A percentile compares a stretch with the other conserved stretches of the same genome.
phyloP scores from a whole-genome alignment of 2,797 vertebrate species.

The Pseudopleuronectes americanus region DNA sequence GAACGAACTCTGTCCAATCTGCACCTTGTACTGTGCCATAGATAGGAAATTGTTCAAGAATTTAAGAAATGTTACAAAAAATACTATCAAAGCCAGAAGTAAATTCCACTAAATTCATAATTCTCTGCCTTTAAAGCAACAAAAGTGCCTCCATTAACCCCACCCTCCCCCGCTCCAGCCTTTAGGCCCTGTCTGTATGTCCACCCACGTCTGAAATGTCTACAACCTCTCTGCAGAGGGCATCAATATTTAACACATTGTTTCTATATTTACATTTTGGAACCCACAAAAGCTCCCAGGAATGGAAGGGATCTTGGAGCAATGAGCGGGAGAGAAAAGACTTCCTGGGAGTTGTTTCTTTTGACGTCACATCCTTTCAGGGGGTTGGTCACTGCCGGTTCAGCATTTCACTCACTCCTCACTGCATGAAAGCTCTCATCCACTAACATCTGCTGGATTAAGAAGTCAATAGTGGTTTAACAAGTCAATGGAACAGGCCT shows the following conservation, averaged over 20 bases:
- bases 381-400: conserved; percentile 21
- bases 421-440: conserved; percentile 23
- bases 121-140: conserved; percentile 15
- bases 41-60: conserved; percentile 5
- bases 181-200: conserved; percentile 11
- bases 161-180: conserved; percentile 1
- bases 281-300: conserved; percentile 42
- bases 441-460: conserved; percentile 51
- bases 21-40: neutral
- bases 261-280: conserved; percentile 63
- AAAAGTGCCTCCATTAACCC: conserved; percentile 32
- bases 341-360: conserved; percentile 3
- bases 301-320: neutral
- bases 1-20: conserved; percentile 22
- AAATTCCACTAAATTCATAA: neutral
- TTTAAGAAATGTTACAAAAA: neutral
- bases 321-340: conserved; percentile 4
- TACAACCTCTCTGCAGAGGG: conserved; percentile 37
- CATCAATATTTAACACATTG: conserved; percentile 62
- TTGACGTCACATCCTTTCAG: neutral
- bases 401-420: conserved; percentile 20
- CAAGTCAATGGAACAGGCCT: conserved; percentile 39
- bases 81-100: neutral
- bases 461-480: conserved; percentile 51
- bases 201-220: conserved; percentile 36